Evolutionary conservation across 37 sponge, comb jelly and placozoan genomes (phyloP).

Genomic region (Halichondria panicea): DNA sequence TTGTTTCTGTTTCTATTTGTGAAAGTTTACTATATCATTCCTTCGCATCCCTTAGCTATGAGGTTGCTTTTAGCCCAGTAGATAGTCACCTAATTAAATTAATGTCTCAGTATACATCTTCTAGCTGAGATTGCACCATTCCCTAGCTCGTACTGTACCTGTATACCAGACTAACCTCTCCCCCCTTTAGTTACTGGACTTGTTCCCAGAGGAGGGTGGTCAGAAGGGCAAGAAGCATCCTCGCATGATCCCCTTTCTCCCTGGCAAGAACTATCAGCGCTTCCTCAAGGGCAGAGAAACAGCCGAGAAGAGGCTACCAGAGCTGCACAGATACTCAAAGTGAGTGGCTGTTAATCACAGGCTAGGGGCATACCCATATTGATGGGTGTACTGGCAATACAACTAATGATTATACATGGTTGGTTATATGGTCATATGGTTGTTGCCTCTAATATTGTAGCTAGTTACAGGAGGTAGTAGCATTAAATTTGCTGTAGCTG

Average conservation of each 20-base stretch:
- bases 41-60: too few species aligned
- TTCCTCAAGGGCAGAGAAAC: slow-evolving; percentile 73
- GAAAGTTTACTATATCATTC: too few species aligned
- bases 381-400: neutral
- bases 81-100: too few species aligned
- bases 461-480: neutral
- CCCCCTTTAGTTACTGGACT: slow-evolving; percentile 54
- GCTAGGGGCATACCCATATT: neutral
- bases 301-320: slow-evolving; percentile 83
- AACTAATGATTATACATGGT: neutral
- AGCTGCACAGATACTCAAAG: slow-evolving; percentile 68
- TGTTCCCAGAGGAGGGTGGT: slow-evolving; percentile 83
- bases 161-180: neutral
- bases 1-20: too few species aligned
- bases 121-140: neutral
- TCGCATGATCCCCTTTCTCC: slow-evolving; percentile 78
- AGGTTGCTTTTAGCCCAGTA: too few species aligned
- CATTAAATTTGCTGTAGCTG: neutral
- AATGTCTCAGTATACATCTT: too few species aligned
- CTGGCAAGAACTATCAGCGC: slow-evolving; percentile 60
- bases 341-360: slow-evolving; percentile 2
- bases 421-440: neutral
- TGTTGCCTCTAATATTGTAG: neutral
- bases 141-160: neutral
- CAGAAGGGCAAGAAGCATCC: slow-evolving; percentile 75